Evolutionary conservation across 2,888 invertebrate genomes (phyloP), one percentile per base, ranked within the genome.

Genomic region (Cephus spinipes): DNA sequence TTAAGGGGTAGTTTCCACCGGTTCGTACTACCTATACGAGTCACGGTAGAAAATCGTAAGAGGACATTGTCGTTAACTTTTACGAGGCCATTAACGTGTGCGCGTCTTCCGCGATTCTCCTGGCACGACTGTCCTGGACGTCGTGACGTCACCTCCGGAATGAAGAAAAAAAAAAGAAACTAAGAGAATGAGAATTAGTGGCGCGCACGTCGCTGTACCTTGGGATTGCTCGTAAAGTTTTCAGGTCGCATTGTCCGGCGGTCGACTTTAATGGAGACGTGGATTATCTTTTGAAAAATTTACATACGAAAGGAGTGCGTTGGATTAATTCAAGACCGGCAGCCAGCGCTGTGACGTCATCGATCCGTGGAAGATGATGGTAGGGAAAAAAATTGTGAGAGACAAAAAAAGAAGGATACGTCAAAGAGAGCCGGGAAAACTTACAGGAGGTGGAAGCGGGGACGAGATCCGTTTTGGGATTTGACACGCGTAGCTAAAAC

Each of bases 11-110:
- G 55, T 55, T 55, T 55, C 55, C 9, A 55, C 9, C 55, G 55
- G 55, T 0, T 55, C 23, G 55, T 55, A 23, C 55, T 55, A 55
- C 55, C 55, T 23, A 55, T 23, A 55, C 55, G 55, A 55, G 55
- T 55, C 55, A 55, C 83, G 80, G 85, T 84, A 85, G 85, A 85
- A 87, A 88, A 89, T 89, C 87, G 90, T 87, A 86, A 85, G 87
- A 86, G 90, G 88, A 90, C 91, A 90, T 90, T 90, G 90, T 91
- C 91, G 90, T 91, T 90, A 91, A 91, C 90, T 91, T 91, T 91
- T 91, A 91, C 88, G 91, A 90, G 83, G 89, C 87, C 88, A 89
- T 91, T 91, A 91, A 91, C 90, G 55, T 55, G 90, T 89, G 86
- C 86, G 81, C 87, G 88, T 89, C 89, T 90, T 90, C 89, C 89